These are phyloP conservation scores for Mareca strepera DNA, from an alignment of 2,797 vertebrate species.

Conservation along the genomic window DNA sequence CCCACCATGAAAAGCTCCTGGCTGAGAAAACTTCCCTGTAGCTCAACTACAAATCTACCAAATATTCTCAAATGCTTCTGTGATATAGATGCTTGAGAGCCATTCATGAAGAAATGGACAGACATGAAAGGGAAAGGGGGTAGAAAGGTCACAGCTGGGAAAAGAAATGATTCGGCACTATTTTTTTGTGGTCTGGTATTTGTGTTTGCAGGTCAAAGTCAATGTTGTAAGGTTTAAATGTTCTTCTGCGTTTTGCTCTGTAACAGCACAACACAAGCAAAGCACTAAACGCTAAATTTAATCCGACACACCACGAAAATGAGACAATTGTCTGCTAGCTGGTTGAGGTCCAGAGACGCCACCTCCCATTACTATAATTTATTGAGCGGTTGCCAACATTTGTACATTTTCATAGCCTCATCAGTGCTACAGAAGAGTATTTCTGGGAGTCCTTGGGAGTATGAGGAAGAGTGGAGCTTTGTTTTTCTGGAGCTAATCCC, in stretches of 20 bases:
- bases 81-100: not conserved
- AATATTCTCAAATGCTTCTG: not conserved
- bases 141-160: not conserved
- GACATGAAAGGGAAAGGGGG: not conserved
- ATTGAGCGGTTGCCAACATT: slow-evolving; percentile 29
- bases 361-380: slow-evolving; percentile 46
- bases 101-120: not conserved
- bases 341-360: slow-evolving; percentile 38
- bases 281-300: slow-evolving; percentile 42
- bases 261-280: not conserved
- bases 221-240: not conserved
- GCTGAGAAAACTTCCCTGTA: not conserved
- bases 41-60: not conserved
- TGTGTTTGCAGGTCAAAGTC: slow-evolving; percentile 53
- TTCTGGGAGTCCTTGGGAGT: not conserved
- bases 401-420: slow-evolving; percentile 24
- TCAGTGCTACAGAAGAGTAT: not conserved
- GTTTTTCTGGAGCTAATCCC: slow-evolving; percentile 33
- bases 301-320: slow-evolving; percentile 54
- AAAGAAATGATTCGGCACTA: not conserved
- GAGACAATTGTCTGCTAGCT: slow-evolving; percentile 48
- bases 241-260: not conserved
- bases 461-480: slow-evolving; percentile 1
- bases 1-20: not conserved
- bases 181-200: not conserved